Conservation (phyloP, 2,888 invertebrate genomes). For the Automeris io region DNA sequence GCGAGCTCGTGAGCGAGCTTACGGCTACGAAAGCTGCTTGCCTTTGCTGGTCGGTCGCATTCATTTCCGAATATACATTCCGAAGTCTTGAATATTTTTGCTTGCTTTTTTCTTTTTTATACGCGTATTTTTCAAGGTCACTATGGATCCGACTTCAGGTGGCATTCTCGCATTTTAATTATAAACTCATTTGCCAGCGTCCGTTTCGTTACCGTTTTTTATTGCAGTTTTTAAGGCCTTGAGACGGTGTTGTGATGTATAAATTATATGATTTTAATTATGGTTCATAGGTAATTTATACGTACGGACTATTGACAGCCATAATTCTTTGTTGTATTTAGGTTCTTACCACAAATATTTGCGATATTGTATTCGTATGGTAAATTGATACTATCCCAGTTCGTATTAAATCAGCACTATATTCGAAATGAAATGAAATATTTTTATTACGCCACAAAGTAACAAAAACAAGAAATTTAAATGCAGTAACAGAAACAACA, state of each 20-base stretch:
- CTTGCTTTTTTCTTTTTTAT: constrained; percentile 33
- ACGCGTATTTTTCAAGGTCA: constrained; percentile 45
- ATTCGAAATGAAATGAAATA: too few relatives aligned
- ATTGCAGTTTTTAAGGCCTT: background rate
- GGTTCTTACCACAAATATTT: too few relatives aligned
- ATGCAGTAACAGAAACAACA: too few relatives aligned
- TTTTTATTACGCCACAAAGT: too few relatives aligned
- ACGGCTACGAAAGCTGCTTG: constrained; percentile 52
- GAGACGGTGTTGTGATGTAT: background rate
- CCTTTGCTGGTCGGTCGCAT: constrained; percentile 48
- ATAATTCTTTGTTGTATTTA: too few relatives aligned
- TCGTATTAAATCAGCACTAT: too few relatives aligned
- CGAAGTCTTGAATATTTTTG: constrained; percentile 30
- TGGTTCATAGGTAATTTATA: too few relatives aligned
- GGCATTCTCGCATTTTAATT: constrained; percentile 19
- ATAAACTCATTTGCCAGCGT: background rate
- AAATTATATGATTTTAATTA: background rate
- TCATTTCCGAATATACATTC: constrained; percentile 36
- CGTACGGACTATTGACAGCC: too few relatives aligned
- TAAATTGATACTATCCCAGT: too few relatives aligned
- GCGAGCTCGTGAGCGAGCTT: constrained; percentile 20
- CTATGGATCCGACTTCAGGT: constrained; percentile 30
- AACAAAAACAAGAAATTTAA: too few relatives aligned
- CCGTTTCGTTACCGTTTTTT: constrained; percentile 3
- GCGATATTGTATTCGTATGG: too few relatives aligned